Conservation (phyloP, 2,797 vertebrate species). For the Intellagama lesueurii region DNA sequence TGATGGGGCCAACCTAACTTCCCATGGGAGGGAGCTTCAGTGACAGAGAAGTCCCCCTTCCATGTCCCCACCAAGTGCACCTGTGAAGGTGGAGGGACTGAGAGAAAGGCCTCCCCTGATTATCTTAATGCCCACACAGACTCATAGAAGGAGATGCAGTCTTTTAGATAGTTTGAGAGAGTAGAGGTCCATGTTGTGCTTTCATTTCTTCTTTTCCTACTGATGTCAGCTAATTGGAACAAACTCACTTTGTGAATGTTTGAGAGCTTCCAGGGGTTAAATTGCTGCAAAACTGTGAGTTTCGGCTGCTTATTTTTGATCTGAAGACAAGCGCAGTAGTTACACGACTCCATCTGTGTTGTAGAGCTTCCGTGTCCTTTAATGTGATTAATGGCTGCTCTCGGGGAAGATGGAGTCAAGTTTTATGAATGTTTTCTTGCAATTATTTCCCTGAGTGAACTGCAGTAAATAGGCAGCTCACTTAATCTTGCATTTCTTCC, state of each 20-base stretch:
- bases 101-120: too few relatives aligned
- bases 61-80: too few relatives aligned
- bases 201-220: neutral
- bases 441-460: conserved; percentile 39
- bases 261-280: neutral
- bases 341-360: neutral
- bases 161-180: neutral
- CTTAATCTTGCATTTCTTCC: conserved; percentile 14
- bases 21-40: too few relatives aligned
- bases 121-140: too few relatives aligned
- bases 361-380: conserved; percentile 24
- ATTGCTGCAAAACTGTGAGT: too few relatives aligned
- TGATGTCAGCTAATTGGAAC: neutral
- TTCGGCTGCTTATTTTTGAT: neutral
- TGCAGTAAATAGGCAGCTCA: conserved; percentile 40
- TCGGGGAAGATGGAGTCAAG: conserved; percentile 26
- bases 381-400: conserved; percentile 54
- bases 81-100: too few relatives aligned
- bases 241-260: neutral
- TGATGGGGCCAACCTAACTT: too few relatives aligned
- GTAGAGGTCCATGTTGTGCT: neutral
- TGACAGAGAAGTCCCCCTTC: too few relatives aligned
- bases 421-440: conserved; percentile 18
- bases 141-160: too few relatives aligned
- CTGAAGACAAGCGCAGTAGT: neutral